Conservation (phyloP, 1,140 invertebrate species). For the Drosophila nasuta region DNA sequence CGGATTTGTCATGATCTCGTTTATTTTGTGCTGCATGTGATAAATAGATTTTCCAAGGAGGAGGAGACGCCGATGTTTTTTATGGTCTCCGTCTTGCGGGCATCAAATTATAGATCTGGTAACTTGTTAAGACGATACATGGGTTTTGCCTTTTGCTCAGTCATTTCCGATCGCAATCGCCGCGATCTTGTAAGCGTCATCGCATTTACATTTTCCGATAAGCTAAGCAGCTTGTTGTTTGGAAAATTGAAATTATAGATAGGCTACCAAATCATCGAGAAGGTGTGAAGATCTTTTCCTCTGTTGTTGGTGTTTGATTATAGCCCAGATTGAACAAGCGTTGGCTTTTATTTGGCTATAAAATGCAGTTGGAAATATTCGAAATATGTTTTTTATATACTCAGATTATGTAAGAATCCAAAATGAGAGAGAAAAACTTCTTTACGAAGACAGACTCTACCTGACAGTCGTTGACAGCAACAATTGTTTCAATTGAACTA, state of each 20-base stretch:
- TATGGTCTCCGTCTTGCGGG: slow-evolving; percentile 50
- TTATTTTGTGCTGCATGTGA: slow-evolving; percentile 62
- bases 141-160: slow-evolving; percentile 28
- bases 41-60: slow-evolving; percentile 57
- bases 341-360: slow-evolving; percentile 43
- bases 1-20: slow-evolving; percentile 72
- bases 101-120: slow-evolving; percentile 56
- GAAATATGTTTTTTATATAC: background rate
- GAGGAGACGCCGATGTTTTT: slow-evolving; percentile 45
- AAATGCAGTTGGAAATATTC: background rate
- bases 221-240: slow-evolving; percentile 43
- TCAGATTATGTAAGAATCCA: slow-evolving; percentile 10
- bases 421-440: background rate
- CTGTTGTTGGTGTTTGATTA: slow-evolving; percentile 10
- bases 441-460: background rate
- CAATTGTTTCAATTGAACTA: slow-evolving; percentile 59
- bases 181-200: slow-evolving; percentile 49
- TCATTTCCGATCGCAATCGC: slow-evolving; percentile 64
- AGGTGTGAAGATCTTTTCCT: slow-evolving; percentile 42
- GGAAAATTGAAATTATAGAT: slow-evolving; percentile 34
- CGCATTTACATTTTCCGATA: slow-evolving; percentile 38
- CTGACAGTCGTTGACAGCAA: slow-evolving; percentile 55
- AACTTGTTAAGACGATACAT: slow-evolving; percentile 65
- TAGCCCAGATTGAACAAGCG: slow-evolving; percentile 16
- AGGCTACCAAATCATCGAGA: slow-evolving; percentile 33